Evolutionary conservation across 2,888 invertebrate genomes (phyloP).

Genomic region (Homarus gammarus): DNA sequence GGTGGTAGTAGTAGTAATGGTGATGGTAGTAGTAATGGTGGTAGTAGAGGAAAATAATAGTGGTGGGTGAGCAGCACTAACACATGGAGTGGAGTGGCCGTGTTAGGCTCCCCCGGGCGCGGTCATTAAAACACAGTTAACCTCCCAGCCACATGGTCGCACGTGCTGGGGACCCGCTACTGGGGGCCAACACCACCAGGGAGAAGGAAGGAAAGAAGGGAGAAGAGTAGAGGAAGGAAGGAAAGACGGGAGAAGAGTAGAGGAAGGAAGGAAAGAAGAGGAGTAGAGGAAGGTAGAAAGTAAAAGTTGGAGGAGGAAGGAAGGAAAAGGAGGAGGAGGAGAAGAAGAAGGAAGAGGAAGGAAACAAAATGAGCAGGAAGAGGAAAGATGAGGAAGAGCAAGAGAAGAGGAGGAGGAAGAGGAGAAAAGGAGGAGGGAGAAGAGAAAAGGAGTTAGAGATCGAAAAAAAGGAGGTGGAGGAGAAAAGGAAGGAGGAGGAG

Average conservation of each 20-base stretch:
- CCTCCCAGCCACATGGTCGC: neutral
- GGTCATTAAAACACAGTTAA: constrained; percentile 1
- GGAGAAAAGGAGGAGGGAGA: neutral
- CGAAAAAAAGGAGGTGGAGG: neutral
- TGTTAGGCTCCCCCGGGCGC: neutral
- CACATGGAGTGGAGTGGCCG: neutral
- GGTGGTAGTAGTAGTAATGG: too few relatives aligned
- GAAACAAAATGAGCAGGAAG: neutral
- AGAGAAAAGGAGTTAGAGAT: neutral
- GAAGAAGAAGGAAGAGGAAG: neutral
- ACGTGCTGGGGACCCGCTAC: neutral
- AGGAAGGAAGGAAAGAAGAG: neutral
- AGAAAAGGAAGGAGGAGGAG: neutral
- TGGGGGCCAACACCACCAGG: neutral
- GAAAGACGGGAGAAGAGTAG: neutral
- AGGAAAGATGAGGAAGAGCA: too few relatives aligned
- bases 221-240: neutral
- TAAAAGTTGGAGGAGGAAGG: neutral
- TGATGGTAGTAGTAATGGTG: too few relatives aligned
- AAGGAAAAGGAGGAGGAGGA: neutral
- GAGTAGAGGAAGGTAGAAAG: neutral
- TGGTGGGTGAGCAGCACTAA: too few relatives aligned
- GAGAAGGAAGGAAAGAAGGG: neutral
- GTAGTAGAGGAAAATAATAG: too few relatives aligned
- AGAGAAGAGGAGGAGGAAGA: neutral